Evolutionary conservation across 2,797 vertebrate genomes (phyloP), one percentile per base, ranked within the genome.

Genomic region (Synaphobranchus kaupii): DNA sequence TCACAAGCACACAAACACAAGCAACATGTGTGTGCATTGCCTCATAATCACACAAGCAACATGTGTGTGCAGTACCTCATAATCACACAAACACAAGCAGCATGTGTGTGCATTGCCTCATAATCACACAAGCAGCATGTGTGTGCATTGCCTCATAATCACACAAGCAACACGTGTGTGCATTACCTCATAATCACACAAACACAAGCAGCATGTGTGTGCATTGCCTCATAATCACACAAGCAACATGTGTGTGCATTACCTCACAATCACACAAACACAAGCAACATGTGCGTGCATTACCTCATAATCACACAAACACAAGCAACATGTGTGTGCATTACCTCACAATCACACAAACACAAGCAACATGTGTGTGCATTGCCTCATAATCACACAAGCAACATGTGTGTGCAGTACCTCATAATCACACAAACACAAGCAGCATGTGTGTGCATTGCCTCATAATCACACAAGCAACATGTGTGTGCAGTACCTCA

Each of bases 151-250:
- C 63, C 39, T 39, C 63, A 85, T 39, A 47, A 9, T 83, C 44
- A 31, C 28, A 8, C 10, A 13, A 3, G 63, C n/a, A 0, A 2
- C 39, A 39, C 3, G 39, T 39, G 6, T n/a, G n/a, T n/a, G n/a
- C 34, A 52, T 52, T 92, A 96, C 96, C 94, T 96, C 92, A 76
- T 93, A 92, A 22, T 91, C 89, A 47, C 90, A 39, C 39, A 39
- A 39, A 39, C 1, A 39, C 39, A 39, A 39, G 39, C 39, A 2
- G 39, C 39, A 39, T 39, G 39, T 39, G 3, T n/a, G n/a, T n/a
- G n/a, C 15, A 68, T n/a, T 80, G 6, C 63, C 39, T 39, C 63
- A 85, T 39, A 47, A 9, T 83, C 44, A 31, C 28, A 8, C 10
- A 13, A 3, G 63, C 22, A 2, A 2, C 39, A 39, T 39, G 39